These are phyloP conservation scores for Eptatretus atami DNA, from an alignment of 2,797 vertebrate genomes.

Conservation along the genomic window DNA sequence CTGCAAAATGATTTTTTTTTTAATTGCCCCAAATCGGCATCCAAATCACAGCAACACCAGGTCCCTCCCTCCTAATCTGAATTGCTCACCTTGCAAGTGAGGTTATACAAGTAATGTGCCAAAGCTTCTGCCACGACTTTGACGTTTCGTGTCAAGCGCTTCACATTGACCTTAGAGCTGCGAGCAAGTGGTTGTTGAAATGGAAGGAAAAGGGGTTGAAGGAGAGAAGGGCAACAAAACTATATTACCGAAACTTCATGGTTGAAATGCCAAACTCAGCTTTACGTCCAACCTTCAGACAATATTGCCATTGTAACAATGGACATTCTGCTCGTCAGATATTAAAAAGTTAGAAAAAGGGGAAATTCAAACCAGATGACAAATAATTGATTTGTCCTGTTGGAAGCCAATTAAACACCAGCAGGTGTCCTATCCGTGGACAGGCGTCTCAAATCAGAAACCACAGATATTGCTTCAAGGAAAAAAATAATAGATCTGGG, in stretches of 20 bases:
- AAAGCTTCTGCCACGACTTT: constrained; percentile 60
- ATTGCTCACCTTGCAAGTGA: constrained; percentile 53
- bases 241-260: not conserved
- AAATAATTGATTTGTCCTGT: too few species aligned
- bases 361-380: too few species aligned
- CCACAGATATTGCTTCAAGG: too few species aligned
- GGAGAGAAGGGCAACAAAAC: not conserved
- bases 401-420: too few species aligned
- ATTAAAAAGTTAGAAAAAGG: too few species aligned
- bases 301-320: too few species aligned
- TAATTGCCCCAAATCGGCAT: not conserved
- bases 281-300: too few species aligned
- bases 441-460: too few species aligned
- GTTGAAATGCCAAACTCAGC: not conserved
- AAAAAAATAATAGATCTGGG: too few species aligned
- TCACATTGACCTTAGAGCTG: constrained; percentile 51
- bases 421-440: too few species aligned
- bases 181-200: constrained; percentile 8
- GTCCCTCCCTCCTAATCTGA: too few species aligned
- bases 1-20: not conserved
- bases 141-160: constrained; percentile 47
- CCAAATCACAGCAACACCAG: not conserved
- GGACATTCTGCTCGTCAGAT: too few species aligned
- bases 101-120: constrained; percentile 74
- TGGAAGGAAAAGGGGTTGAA: not conserved